Percentiles rank a stretch among this genome's conserved stretches.
Evolutionary conservation across 2,888 invertebrate species (phyloP).

Genomic region (Hemithea aestivaria): DNA sequence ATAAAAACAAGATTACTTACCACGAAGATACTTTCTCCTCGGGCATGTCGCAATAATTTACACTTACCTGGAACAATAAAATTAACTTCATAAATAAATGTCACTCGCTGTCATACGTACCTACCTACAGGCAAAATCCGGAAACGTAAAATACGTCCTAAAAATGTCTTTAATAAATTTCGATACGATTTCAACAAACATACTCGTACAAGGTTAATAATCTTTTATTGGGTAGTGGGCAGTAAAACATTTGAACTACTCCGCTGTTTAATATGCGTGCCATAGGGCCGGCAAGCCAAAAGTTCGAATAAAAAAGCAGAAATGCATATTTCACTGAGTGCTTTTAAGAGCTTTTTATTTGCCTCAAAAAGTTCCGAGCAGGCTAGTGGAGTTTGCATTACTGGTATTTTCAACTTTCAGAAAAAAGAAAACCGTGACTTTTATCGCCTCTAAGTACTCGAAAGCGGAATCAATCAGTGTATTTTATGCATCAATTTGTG

Average conservation of each 20-base stretch:
- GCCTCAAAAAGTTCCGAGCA: conserved; percentile 15
- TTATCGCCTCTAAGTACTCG: too few species aligned
- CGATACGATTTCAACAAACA: conserved; percentile 28
- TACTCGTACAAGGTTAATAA: conserved; percentile 28
- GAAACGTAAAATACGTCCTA: conserved; percentile 35
- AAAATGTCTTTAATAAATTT: conserved; percentile 38
- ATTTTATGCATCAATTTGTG: too few species aligned
- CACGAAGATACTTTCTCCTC: conserved; percentile 7
- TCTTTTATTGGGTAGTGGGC: conserved; percentile 34
- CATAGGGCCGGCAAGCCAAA: conserved; percentile 13
- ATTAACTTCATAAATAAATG: conserved; percentile 37
- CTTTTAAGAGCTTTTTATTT: conserved; percentile 21
- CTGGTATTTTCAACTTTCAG: conserved; percentile 1
- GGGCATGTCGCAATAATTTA: conserved; percentile 15
- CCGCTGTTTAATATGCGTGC: conserved; percentile 4
- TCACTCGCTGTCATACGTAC: conserved; percentile 31
- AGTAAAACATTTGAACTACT: conserved; percentile 45
- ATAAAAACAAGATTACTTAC: conserved; percentile 16
- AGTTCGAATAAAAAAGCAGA: conserved; percentile 10
- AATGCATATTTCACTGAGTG: conserved; percentile 15
- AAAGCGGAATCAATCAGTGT: too few species aligned
- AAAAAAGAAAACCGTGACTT: conserved; percentile 1
- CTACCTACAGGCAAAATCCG: conserved; percentile 20
- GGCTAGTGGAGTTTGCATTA: conserved; percentile 12
- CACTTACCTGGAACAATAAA: conserved; percentile 52